Evolutionary conservation across 1,140 invertebrate species (phyloP), one percentile per base, ranked within the genome.

Genomic region (Spodoptera litura): DNA sequence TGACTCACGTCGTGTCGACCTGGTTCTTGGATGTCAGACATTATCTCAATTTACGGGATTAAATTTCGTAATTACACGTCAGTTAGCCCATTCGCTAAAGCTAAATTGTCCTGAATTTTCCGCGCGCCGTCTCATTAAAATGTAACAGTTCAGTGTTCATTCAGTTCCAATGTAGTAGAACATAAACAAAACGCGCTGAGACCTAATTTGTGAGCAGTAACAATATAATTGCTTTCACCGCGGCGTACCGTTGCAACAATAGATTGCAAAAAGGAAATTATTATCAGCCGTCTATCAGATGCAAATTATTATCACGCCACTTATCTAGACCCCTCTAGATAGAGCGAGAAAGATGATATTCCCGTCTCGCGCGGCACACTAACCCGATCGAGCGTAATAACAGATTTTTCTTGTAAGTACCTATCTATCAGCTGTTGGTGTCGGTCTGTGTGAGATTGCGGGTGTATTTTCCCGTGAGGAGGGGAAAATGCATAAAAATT

Each of bases 231-330:
- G 81, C 85, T 91, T 91, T 91, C 89, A 87, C 88, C 80, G 80
- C 78, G 80, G 85, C 82, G 85, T 74, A 74, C 44, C 58, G 72
- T 61, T 74, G 44, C 58, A 74, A 74, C 56, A 70, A 66, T 66
- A 66, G 56, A 89, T 86, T 84, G 82, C 81, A 91, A 90, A 92
- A 89, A 91, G 88, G 86, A 90, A 91, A 88, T 88, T 87, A 87
- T 89, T 92, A 93, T 90, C 88, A 89, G 82, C 66, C 80, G 59
- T 81, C 85, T 90, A 92, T 92, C 91, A 89, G 89, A 93, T 91
- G 91, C 89, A 92, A 93, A 93, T 90, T 85, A 86, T 88, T 81
- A 83, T 81, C 79, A 80, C 83, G 85, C 85, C 87, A 88, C 85
- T 91, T 93, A 91, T 89, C 88, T 87, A 88, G 81, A 55, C 85